Evolutionary conservation across 92 coral and sea anemone species (phyloP).

Genomic region (Zoanthus sociatus): DNA sequence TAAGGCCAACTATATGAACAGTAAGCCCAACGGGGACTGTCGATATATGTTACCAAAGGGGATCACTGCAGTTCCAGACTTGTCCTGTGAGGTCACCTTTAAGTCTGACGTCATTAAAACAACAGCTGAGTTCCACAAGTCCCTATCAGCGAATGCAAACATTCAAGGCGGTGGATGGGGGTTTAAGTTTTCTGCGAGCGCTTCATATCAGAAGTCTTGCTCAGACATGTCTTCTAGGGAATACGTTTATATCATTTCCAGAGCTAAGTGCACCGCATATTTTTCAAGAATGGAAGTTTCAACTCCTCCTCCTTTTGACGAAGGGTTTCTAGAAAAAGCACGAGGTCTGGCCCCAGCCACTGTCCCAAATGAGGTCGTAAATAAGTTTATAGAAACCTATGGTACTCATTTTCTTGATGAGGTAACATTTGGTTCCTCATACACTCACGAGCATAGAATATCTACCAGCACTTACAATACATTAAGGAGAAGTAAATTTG

Average conservation of each 20-base stretch:
- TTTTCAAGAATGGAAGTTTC: conserved; percentile 10
- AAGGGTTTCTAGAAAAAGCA: background rate
- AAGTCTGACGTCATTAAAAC: conserved; percentile 18
- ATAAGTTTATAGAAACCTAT: conserved; percentile 25
- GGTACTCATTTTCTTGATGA: conserved; percentile 66
- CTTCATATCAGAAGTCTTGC: conserved; percentile 27
- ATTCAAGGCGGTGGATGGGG: conserved; percentile 41
- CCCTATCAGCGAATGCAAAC: conserved; percentile 40
- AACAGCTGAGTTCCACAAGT: conserved; percentile 18
- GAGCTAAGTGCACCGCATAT: conserved; percentile 43
- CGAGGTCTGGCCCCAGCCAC: background rate
- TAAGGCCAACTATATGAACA: conserved; percentile 26
- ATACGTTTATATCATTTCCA: conserved; percentile 23
- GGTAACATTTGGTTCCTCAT: background rate
- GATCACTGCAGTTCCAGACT: conserved; percentile 43
- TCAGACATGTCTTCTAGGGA: conserved; percentile 48
- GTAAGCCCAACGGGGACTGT: conserved; percentile 28
- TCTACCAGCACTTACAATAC: background rate
- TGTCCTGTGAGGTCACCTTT: conserved; percentile 20
- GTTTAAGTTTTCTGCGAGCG: conserved; percentile 51
- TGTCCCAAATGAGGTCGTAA: background rate
- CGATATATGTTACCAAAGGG: conserved; percentile 44
- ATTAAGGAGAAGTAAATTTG: background rate
- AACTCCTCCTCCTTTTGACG: conserved; percentile 29
- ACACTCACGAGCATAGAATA: conserved; percentile 27